Percentiles rank a stretch among this genome's conserved stretches.
phyloP scores from a whole-genome alignment of 2,113 vertebrate genomes.

The Thermophis baileyi region DNA sequence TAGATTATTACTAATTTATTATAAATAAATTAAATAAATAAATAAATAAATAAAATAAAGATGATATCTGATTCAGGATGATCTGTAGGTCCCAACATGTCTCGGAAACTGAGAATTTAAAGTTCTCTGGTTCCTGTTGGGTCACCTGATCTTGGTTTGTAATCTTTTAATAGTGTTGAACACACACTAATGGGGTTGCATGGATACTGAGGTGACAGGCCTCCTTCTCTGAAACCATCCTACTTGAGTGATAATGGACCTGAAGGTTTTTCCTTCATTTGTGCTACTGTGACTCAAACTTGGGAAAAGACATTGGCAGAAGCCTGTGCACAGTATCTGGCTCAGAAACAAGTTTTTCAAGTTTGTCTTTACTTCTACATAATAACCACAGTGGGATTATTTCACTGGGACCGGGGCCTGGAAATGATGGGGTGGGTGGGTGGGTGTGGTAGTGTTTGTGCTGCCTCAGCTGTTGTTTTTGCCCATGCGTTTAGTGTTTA shows the following conservation, averaged over 20 bases:
- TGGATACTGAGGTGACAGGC: conserved; percentile 12
- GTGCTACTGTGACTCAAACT: background rate
- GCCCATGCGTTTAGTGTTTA: background rate
- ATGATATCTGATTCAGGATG: background rate
- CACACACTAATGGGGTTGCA: background rate
- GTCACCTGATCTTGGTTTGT: background rate
- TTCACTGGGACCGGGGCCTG: conserved; percentile 20
- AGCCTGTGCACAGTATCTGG: background rate
- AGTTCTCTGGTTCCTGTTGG: background rate
- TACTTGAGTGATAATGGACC: conserved; percentile 6
- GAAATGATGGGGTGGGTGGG: background rate
- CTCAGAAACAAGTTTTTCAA: background rate
- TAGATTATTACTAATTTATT: background rate
- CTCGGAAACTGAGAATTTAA: background rate
- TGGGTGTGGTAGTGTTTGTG: background rate
- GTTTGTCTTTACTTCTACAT: background rate
- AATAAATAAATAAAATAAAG: background rate
- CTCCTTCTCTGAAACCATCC: conserved; percentile 30
- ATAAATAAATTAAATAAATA: background rate
- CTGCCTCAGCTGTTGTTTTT: background rate
- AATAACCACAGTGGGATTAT: conserved; percentile 15
- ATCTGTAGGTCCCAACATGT: background rate
- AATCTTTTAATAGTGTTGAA: background rate
- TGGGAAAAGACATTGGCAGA: background rate
- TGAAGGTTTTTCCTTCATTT: background rate